Evolutionary conservation across 2,113 vertebrate species (phyloP).

Genomic region (Nestor notabilis): DNA sequence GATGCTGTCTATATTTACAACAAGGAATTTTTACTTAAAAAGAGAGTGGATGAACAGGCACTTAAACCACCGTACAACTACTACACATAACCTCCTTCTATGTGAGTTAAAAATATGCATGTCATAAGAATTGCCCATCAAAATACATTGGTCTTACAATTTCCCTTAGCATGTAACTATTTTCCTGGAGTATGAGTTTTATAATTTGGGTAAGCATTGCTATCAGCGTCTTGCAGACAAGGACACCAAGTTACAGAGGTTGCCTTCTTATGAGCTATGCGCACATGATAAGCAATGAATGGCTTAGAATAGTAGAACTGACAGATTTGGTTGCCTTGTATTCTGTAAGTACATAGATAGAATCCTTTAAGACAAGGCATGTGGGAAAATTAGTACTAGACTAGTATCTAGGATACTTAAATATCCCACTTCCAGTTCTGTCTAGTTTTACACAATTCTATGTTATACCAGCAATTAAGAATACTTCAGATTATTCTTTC

Average conservation of each 20-base stretch:
- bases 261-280: neutral
- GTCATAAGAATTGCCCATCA: neutral
- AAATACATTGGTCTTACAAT: neutral
- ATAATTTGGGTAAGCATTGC: neutral
- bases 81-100: neutral
- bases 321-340: neutral
- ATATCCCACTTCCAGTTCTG: neutral
- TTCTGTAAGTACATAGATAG: neutral
- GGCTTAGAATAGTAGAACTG: neutral
- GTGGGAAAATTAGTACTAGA: neutral
- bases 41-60: neutral
- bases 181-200: neutral
- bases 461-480: neutral
- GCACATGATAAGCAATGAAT: neutral
- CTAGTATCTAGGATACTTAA: neutral
- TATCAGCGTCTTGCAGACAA: constrained; percentile 33
- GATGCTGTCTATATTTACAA: neutral
- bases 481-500: neutral
- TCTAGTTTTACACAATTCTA: neutral
- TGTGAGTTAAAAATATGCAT: neutral
- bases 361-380: neutral
- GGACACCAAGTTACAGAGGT: neutral
- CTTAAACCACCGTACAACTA: neutral
- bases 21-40: neutral
- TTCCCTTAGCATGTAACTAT: neutral